Base-by-base conservation (phyloP, 2,113 vertebrate species). In the Microcebus griseorufus region DNA sequence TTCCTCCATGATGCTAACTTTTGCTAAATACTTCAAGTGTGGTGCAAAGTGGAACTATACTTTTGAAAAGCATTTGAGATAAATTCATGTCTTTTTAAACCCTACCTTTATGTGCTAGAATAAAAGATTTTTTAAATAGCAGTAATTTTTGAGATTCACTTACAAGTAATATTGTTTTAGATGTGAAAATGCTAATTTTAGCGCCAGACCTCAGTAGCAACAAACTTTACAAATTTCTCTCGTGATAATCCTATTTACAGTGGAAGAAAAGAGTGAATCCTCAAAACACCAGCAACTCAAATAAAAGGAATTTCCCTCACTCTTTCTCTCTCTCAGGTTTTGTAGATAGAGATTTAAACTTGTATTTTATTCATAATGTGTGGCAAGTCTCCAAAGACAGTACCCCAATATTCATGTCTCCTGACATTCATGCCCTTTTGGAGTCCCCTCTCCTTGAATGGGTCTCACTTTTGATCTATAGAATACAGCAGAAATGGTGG, bases 61-160 rank as follows among this genome's bases (percentile, higher is more conserved):
- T 42, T 75, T 80, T 42, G 27, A 64, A 64, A 90, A 75, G 0
- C 25, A 45, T 45, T 62, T 83, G 64, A 48, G 45, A 69, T 69
- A 90, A 79, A 60, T 89, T 94, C 9, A 75, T 75, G 70, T 32
- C 23, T 90, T 70, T 53, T 83, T 80, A 94, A 94, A 92, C 45
- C 37, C 3, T 70, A 51, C 67, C 18, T 34, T 58, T 81, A 42
- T 53, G 25, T 76, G 27, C 39, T 84, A 81, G 60, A 84, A 69
- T 67, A 86, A 94, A 92, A 85, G 0, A 29, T 39, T n/a, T 88
- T 72, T 82, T 6, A 64, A 86, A 78, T 64, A 51, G 34, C 34
- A 92, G 11, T 79, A 72, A 48, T 48, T 64, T 88, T 83, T 87
- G 34, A 29, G 62, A 78, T 48, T 73, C 81, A 82, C 69, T 95